Conservation (phyloP, 2,888 invertebrate genomes). For the Drosophila gaucha region DNA sequence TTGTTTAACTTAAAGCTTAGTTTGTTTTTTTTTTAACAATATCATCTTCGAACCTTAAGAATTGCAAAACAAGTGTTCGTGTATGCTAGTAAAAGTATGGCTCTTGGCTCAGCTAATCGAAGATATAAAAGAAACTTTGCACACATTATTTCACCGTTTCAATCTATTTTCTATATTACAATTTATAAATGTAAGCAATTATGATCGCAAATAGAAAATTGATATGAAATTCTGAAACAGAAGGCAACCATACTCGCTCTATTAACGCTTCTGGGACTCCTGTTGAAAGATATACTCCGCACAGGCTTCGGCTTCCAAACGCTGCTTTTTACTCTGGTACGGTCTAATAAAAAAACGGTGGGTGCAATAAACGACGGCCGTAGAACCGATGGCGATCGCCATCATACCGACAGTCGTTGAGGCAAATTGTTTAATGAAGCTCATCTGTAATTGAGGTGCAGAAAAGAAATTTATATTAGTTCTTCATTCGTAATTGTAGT, state of each 20-base stretch:
- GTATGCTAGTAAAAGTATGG: slow-evolving; percentile 20
- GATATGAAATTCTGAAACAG: slow-evolving; percentile 25
- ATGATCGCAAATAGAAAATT: slow-evolving; percentile 17
- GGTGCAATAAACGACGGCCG: slow-evolving; percentile 57
- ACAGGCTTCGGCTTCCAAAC: slow-evolving; percentile 77
- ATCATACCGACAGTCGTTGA: slow-evolving; percentile 76
- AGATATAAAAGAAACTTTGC: slow-evolving; percentile 16
- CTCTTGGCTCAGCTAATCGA: slow-evolving; percentile 11
- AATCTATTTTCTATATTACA: slow-evolving; percentile 28
- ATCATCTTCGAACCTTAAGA: slow-evolving; percentile 24
- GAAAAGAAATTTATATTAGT: background rate
- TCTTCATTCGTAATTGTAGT: background rate
- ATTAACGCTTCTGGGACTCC: slow-evolving; percentile 57
- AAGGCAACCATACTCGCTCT: slow-evolving; percentile 1
- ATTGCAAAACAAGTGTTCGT: slow-evolving; percentile 3
- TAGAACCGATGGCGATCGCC: slow-evolving; percentile 77
- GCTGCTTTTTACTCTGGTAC: slow-evolving; percentile 64
- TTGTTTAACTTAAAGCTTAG: slow-evolving; percentile 34
- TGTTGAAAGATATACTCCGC: slow-evolving; percentile 82
- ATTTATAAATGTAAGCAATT: slow-evolving; percentile 28
- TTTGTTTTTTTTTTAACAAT: slow-evolving; percentile 34
- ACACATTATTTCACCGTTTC: slow-evolving; percentile 8
- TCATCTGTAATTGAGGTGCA: slow-evolving; percentile 79
- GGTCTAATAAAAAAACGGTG: slow-evolving; percentile 80
- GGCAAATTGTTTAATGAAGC: slow-evolving; percentile 72